These are phyloP conservation scores for Protomyctophum bolini DNA, from an alignment of 2,113 vertebrate genomes.

Conservation along the genomic window DNA sequence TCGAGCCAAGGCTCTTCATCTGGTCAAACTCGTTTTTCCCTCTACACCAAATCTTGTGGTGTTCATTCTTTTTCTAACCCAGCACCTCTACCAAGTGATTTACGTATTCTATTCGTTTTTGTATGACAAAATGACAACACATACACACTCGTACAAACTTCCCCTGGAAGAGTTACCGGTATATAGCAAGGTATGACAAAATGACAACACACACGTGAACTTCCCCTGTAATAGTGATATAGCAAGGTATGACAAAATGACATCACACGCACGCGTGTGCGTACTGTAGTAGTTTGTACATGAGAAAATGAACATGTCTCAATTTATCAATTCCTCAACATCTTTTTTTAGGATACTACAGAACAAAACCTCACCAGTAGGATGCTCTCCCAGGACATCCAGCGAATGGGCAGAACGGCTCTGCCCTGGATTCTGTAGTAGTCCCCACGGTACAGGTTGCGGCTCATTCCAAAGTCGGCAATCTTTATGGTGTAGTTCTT, in stretches of 20 bases:
- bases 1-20: no score
- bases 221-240: slow-evolving; percentile 84
- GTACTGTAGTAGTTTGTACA: background rate
- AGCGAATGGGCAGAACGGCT: slow-evolving; percentile 96
- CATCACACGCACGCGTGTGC: background rate
- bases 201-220: slow-evolving; percentile 77
- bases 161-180: slow-evolving; percentile 83
- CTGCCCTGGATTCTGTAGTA: slow-evolving; percentile 97
- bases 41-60: no score
- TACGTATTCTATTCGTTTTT: background rate
- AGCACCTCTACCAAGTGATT: background rate
- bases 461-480: slow-evolving; percentile 97
- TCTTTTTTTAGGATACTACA: background rate
- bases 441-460: slow-evolving; percentile 96
- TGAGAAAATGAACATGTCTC: background rate
- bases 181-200: background rate
- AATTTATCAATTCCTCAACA: background rate
- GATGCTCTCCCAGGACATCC: slow-evolving; percentile 99
- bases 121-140: background rate
- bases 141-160: slow-evolving; percentile 76
- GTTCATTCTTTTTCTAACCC: background rate
- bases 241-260: background rate
- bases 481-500: slow-evolving; percentile 96
- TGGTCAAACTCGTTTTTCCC: no score
- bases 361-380: slow-evolving; percentile 81